Conservation (phyloP, 2,113 vertebrate species). For the Scalopus aquaticus region DNA sequence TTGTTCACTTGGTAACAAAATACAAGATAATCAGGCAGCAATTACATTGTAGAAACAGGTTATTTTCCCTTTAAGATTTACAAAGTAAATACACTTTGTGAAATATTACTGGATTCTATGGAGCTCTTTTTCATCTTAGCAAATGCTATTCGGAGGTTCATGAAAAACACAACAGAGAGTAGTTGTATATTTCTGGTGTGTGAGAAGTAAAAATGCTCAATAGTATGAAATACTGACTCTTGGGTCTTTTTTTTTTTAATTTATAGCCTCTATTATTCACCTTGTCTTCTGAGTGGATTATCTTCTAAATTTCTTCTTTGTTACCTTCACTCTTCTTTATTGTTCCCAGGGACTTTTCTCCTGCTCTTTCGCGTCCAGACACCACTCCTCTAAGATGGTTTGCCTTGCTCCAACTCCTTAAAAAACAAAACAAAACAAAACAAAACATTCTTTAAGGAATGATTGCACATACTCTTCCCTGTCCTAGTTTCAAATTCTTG, state of each 20-base stretch:
- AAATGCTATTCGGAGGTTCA: not conserved
- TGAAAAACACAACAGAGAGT: not conserved
- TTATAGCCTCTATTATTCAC: not conserved
- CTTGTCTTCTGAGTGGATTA: not conserved
- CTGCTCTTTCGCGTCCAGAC: not conserved
- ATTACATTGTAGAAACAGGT: constrained; percentile 51
- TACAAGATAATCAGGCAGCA: constrained; percentile 50
- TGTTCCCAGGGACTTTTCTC: not conserved
- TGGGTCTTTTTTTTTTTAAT: not conserved
- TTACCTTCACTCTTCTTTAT: not conserved
- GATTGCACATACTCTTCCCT: not conserved
- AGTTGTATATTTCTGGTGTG: not conserved
- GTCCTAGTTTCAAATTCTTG: not conserved
- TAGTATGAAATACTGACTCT: not conserved
- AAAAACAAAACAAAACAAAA: too few relatives aligned
- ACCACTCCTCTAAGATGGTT: not conserved
- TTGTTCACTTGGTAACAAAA: constrained; percentile 65
- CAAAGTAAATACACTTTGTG: constrained; percentile 54
- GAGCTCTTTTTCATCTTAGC: not conserved
- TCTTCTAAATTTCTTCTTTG: not conserved
- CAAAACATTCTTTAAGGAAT: not conserved
- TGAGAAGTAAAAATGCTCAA: not conserved
- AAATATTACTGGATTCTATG: not conserved
- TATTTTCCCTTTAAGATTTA: constrained; percentile 60
- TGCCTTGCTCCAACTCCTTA: not conserved